phyloP scores from a whole-genome alignment of 2,113 vertebrate genomes.

The Bothrops jararaca region DNA sequence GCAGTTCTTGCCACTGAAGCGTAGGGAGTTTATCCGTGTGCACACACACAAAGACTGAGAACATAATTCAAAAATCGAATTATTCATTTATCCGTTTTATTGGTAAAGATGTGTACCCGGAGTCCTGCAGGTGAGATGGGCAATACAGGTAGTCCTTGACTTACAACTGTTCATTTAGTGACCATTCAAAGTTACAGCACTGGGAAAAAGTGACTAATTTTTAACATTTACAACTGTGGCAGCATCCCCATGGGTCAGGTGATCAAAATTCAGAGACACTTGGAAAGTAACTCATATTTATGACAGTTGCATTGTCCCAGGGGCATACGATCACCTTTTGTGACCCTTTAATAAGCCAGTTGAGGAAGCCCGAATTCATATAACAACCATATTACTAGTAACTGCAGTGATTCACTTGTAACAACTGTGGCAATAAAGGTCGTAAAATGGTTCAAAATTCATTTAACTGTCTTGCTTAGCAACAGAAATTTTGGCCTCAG shows the following conservation, averaged over 20 bases:
- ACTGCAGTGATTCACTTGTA: neutral
- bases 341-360: neutral
- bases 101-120: neutral
- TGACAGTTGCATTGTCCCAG: neutral
- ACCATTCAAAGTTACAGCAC: neutral
- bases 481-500: neutral
- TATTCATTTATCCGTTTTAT: neutral
- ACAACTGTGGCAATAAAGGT: neutral
- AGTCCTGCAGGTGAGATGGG: neutral
- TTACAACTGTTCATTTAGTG: neutral
- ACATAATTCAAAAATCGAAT: neutral
- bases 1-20: neutral
- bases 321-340: neutral
- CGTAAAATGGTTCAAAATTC: neutral
- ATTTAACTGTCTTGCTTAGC: neutral
- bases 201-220: neutral
- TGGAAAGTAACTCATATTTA: neutral
- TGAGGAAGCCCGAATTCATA: neutral
- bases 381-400: no score
- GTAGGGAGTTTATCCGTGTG: neutral
- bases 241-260: neutral
- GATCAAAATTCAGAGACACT: neutral
- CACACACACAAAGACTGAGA: neutral
- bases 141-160: neutral
- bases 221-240: neutral